Evolutionary conservation across 2,113 vertebrate species (phyloP), one percentile per base, ranked within the genome.

Genomic region (Hippolais icterina): DNA sequence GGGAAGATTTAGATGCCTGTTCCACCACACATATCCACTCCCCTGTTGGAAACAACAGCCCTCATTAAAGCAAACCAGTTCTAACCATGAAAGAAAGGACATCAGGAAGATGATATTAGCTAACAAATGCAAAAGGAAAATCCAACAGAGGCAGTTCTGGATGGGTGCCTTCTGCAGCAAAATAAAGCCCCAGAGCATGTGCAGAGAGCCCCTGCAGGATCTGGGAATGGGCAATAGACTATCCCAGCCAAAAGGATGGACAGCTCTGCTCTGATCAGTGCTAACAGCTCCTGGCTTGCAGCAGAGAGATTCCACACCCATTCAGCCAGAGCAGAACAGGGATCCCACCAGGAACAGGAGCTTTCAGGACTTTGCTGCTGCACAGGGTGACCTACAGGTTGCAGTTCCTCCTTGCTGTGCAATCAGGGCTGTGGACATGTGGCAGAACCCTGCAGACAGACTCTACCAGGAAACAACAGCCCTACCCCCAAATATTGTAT

Each of bases 21-120:
- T 74, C 60, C 72, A 78, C 89, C 20, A 70, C 76, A 72, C 15
- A 33, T 14, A 80, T 71, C 89, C 83, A 60, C 68, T 94, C 12
- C 19, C 94, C 75, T 89, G 56, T 18, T 96, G 94, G 95, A 91
- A 92, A 70, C 83, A 77, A 66, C 42, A 59, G 64, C 5, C 68
- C 83, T 90, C 72, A 89, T 75, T 92, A 90, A 92, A 87, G 83
- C 86, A 78, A 93, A 89, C 86, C 2, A 5, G 83, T 89, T 92
- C 83, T 92, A 76, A 21, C 76, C 35, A 16, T 3, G 60, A 47
- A 77, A 72, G 93, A 6, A 91, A 91, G 87, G 88, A 72, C 82
- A 82, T 9, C 0, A 2, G 93, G 80, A 93, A 97, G 86, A 93
- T 0, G 9, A 17, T 60, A 89, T 21, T 15, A 59, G 80, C 72